Conservation (phyloP, 2,888 invertebrate species). For the Agrotis ipsilon region DNA sequence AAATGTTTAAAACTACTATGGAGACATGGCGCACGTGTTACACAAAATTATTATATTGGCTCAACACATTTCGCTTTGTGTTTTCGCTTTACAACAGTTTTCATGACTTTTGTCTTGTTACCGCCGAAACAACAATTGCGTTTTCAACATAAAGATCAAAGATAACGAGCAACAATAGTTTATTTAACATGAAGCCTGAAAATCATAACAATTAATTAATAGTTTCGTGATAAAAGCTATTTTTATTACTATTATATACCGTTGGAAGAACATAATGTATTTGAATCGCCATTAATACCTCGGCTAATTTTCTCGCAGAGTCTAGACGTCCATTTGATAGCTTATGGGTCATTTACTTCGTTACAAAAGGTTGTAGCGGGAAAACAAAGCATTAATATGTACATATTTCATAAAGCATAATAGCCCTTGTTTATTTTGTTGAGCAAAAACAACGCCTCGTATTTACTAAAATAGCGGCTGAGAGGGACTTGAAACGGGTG, state of each 20-base stretch:
- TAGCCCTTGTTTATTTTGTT: slow-evolving; percentile 47
- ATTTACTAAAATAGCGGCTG: slow-evolving; percentile 27
- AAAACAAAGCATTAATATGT: slow-evolving; percentile 59
- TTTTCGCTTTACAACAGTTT: slow-evolving; percentile 48
- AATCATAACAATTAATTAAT: slow-evolving; percentile 11
- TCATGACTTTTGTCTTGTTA: slow-evolving; percentile 41
- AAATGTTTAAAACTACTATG: slow-evolving; percentile 48
- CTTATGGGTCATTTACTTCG: slow-evolving; percentile 57
- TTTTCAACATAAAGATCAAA: slow-evolving; percentile 18
- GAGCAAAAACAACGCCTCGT: slow-evolving; percentile 31
- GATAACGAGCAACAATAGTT: slow-evolving; percentile 24
- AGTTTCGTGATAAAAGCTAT: slow-evolving; percentile 21
- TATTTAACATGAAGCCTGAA: slow-evolving; percentile 3
- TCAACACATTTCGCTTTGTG: slow-evolving; percentile 43
- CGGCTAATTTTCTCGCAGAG: slow-evolving; percentile 55
- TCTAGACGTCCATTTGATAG: slow-evolving; percentile 53
- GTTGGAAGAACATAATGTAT: slow-evolving; percentile 25
- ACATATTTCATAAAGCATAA: slow-evolving; percentile 56
- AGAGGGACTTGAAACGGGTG: slow-evolving; percentile 7
- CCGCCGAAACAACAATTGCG: slow-evolving; percentile 1
- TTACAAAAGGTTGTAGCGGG: slow-evolving; percentile 48
- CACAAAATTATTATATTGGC: slow-evolving; percentile 50
- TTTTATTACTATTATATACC: slow-evolving; percentile 6
- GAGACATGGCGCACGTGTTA: slow-evolving; percentile 45
- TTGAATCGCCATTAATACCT: slow-evolving; percentile 43